Base-by-base conservation (phyloP, 2,113 vertebrate genomes). In the Gavia stellata region DNA sequence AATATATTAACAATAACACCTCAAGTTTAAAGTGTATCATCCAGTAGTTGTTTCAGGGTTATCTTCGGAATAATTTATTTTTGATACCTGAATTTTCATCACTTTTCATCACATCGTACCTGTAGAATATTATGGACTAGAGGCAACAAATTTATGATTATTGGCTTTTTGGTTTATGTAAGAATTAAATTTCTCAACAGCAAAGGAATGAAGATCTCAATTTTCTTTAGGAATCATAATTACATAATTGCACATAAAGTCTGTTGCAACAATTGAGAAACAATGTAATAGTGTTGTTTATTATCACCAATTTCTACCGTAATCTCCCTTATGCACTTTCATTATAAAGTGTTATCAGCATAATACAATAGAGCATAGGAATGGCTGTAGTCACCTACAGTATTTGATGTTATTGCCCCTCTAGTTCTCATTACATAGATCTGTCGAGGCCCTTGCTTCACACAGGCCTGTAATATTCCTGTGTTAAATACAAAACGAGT, bases 191-290 rank as follows among this genome's bases (percentile, higher is more conserved):
- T n/a, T 85, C 90, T 82, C 50, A 83, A 75, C 20, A 89, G 44
- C 65, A 65, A 80, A 88, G 50, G 45, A 90, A 62, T 24, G 45
- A 89, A 88, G 65, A 91, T 84, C 75, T 87, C 92, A 44, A 55
- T 96, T 96, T 96, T 96, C 93, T 95, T 94, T 93, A 87, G 83
- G 73, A 93, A 91, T 71, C 45, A 12, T 96, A 97, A 94, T 97
- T 97, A 70, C 80, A 56, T 93, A 96, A 97, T 88, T 94, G 93
- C 85, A 66, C 75, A 95, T 96, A 88, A 94, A 88, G 72, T 95
- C 87, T 93, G 88, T 88, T 40, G 19, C 72, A 71, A 80, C 78
- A 95, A 95, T 92, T 97, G 80, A 81, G 89, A 91, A 95, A 81
- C 65, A 79, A 31, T 45, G 25, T 49, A 62, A 82, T 36, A 49